Conservation (phyloP, 53 echinoderm and acorn worm genomes). For the Holothuria scabra region DNA sequence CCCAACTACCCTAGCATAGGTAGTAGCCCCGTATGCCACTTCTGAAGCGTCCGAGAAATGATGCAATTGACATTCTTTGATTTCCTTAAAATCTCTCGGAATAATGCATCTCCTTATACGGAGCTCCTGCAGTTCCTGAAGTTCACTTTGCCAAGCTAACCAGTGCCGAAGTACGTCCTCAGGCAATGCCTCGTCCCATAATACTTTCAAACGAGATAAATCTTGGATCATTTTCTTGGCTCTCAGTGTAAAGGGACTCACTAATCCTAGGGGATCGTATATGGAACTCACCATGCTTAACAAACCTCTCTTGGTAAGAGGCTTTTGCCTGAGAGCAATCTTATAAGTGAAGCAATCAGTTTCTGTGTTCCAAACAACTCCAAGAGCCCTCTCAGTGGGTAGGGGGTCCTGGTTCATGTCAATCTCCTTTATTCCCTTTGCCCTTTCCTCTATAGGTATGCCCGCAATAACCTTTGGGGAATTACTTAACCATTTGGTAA, state of each 20-base stretch:
- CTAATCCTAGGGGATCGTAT: slow-evolving; percentile 54
- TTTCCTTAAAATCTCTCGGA: too few species aligned
- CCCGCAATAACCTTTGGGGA: slow-evolving; percentile 1
- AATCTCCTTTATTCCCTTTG: slow-evolving; percentile 41
- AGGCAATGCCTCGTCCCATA: slow-evolving; percentile 59
- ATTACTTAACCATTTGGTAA: slow-evolving; percentile 60
- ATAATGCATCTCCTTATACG: too few species aligned
- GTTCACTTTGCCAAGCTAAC: too few species aligned
- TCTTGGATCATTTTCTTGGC: slow-evolving; percentile 56
- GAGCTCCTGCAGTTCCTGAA: too few species aligned
- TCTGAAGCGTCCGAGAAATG: too few species aligned
- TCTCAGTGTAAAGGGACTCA: slow-evolving; percentile 35
- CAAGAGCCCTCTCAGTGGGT: slow-evolving; percentile 49
- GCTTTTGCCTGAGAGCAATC: slow-evolving; percentile 6
- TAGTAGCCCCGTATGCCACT: too few species aligned
- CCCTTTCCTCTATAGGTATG: slow-evolving; percentile 32
- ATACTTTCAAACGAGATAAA: slow-evolving; percentile 45
- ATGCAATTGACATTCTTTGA: too few species aligned
- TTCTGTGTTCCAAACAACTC: slow-evolving; percentile 50
- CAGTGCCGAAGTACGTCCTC: slow-evolving; percentile 32
- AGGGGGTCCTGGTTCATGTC: slow-evolving; percentile 18
- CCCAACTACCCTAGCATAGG: too few species aligned
- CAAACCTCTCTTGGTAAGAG: slow-evolving; percentile 36
- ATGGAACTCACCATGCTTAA: slow-evolving; percentile 41
- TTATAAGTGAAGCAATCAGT: slow-evolving; percentile 1